Percentiles rank a stretch among this genome's conserved stretches.
Conservation (phyloP, 2,888 invertebrate species). For the Hoplodrina blanda region DNA sequence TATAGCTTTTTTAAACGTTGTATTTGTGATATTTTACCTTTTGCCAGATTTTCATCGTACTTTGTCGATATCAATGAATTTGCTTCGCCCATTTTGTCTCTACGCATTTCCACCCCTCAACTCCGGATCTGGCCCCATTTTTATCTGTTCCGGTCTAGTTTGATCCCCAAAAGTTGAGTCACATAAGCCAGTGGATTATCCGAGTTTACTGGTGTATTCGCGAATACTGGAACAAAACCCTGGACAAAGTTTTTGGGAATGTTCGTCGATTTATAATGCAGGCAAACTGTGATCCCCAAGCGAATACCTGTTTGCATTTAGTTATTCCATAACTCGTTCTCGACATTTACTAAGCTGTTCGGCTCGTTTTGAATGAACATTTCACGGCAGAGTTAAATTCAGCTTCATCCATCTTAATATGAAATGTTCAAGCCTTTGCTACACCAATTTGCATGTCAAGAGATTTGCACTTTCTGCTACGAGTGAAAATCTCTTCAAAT, state of each 20-base stretch:
- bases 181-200: slow-evolving; percentile 31
- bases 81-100: slow-evolving; percentile 24
- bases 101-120: neutral
- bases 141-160: slow-evolving; percentile 24
- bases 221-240: slow-evolving; percentile 22
- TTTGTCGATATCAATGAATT: slow-evolving; percentile 23
- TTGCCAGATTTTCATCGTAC: neutral
- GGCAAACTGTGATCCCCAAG: slow-evolving; percentile 26
- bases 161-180: slow-evolving; percentile 23
- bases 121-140: slow-evolving; percentile 22
- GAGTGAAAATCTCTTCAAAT: slow-evolving; percentile 27
- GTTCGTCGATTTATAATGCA: slow-evolving; percentile 29
- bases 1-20: neutral
- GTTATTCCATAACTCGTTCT: slow-evolving; percentile 17
- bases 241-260: slow-evolving; percentile 38
- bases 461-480: slow-evolving; percentile 38
- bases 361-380: slow-evolving; percentile 6
- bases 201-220: slow-evolving; percentile 12
- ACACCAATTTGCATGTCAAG: slow-evolving; percentile 36
- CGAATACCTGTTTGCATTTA: slow-evolving; percentile 17
- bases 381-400: slow-evolving; percentile 9
- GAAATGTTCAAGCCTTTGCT: slow-evolving; percentile 26
- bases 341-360: neutral
- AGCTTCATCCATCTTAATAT: slow-evolving; percentile 7
- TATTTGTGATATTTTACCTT: neutral